Conservation (phyloP, 2,888 invertebrate species). For the Diabrotica balteata region DNA sequence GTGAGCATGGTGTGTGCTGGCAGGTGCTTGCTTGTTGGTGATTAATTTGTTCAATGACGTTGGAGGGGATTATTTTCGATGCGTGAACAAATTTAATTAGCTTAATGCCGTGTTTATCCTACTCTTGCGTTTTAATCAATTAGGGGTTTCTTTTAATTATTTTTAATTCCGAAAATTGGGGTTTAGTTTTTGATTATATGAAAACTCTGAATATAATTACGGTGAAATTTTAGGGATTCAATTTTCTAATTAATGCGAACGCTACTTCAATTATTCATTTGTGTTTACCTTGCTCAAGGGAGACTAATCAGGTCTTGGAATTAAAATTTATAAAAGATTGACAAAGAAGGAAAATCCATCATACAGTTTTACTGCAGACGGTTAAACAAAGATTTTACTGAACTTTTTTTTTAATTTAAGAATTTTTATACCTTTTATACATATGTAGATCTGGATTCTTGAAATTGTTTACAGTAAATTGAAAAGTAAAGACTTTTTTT, state of each 20-base stretch:
- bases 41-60: constrained; percentile 30
- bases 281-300: no score
- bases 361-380: no score
- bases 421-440: no score
- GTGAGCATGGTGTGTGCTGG: neutral
- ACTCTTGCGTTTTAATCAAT: constrained; percentile 24
- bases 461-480: no score
- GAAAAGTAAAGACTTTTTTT: no score
- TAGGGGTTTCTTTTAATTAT: constrained; percentile 25
- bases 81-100: constrained; percentile 25
- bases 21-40: constrained; percentile 24
- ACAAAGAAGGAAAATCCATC: no score
- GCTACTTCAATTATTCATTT: no score
- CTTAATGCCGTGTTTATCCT: constrained; percentile 23
- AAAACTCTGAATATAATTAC: constrained; percentile 10
- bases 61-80: constrained; percentile 19
- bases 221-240: constrained; percentile 3
- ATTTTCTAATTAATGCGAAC: constrained; percentile 8
- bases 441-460: no score
- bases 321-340: no score
- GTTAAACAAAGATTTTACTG: no score
- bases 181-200: constrained; percentile 14
- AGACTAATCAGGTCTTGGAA: no score
- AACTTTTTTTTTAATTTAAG: no score
- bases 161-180: constrained; percentile 19